Conservation (phyloP, 37 sponge, comb jelly and placozoan species). For the Dysidea cf. avara region DNA sequence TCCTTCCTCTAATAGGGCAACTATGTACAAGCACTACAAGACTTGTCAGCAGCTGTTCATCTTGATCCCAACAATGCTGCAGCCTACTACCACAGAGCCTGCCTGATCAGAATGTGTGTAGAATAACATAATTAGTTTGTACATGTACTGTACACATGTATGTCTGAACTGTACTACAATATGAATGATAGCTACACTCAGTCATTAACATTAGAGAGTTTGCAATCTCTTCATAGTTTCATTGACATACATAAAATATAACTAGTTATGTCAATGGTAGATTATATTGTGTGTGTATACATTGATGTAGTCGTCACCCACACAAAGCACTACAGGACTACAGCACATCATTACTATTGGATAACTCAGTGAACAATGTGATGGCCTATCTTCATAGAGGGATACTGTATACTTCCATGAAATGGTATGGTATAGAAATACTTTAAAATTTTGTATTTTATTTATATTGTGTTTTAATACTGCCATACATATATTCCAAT, state of each 20-base stretch:
- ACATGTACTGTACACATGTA: too few relatives aligned
- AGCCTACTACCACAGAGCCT: constrained; percentile 80
- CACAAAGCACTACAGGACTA: constrained; percentile 77
- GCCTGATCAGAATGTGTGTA: constrained; percentile 63
- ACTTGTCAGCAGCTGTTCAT: constrained; percentile 90
- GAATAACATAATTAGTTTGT: too few relatives aligned
- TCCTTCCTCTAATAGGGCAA: constrained; percentile 38
- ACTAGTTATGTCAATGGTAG: too few relatives aligned
- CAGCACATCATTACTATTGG: constrained; percentile 78
- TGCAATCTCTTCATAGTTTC: too few relatives aligned
- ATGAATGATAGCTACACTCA: too few relatives aligned
- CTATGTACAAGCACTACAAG: constrained; percentile 67
- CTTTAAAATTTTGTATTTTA: not conserved
- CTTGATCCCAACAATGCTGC: constrained; percentile 57
- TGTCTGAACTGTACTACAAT: too few relatives aligned
- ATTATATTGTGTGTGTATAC: too few relatives aligned
- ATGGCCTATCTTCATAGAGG: constrained; percentile 73
- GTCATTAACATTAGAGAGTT: too few relatives aligned
- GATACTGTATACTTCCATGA: constrained; percentile 67
- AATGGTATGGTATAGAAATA: constrained; percentile 67
- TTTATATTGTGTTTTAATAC: too few relatives aligned
- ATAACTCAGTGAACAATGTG: constrained; percentile 41
- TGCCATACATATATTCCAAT: too few relatives aligned
- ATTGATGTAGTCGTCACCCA: too few relatives aligned
- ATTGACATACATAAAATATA: too few relatives aligned